These are phyloP conservation scores for Sebastes melanostomus DNA, from an alignment of 2,797 vertebrate genomes.

Conservation along the genomic window DNA sequence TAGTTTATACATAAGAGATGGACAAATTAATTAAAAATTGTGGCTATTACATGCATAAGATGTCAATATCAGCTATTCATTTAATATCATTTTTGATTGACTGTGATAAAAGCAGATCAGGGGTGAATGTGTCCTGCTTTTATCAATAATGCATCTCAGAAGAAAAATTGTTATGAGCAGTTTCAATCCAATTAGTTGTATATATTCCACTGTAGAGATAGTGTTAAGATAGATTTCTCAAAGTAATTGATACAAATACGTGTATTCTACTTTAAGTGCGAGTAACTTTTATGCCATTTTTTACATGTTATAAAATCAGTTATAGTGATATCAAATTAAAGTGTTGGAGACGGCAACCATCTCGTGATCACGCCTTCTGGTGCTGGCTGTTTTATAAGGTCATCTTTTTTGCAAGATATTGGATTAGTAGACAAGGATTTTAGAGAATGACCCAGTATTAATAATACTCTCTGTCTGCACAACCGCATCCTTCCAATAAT, in stretches of 20 bases:
- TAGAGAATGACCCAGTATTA: background rate
- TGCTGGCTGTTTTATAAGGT: background rate
- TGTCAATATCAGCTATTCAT: background rate
- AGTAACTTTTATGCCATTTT: background rate
- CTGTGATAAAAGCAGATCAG: background rate
- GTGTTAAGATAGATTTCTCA: background rate
- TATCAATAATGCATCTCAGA: background rate
- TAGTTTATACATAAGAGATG: background rate
- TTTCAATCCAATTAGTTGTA: background rate
- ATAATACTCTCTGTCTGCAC: background rate
- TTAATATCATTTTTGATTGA: background rate
- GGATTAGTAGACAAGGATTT: slow-evolving; percentile 10
- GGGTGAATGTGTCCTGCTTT: background rate
- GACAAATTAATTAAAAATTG: background rate
- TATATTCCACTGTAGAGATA: background rate
- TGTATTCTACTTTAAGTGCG: background rate
- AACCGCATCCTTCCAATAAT: background rate
- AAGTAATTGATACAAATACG: background rate
- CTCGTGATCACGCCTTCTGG: background rate
- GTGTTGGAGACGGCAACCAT: slow-evolving; percentile 5
- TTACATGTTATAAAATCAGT: background rate
- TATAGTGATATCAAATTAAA: background rate
- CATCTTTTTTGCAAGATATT: background rate
- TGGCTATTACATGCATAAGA: background rate
- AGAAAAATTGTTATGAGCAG: background rate